Percentiles rank a stretch among this genome's conserved stretches.
Conservation (phyloP, 2,888 invertebrate genomes). For the Drosophila neutralis region DNA sequence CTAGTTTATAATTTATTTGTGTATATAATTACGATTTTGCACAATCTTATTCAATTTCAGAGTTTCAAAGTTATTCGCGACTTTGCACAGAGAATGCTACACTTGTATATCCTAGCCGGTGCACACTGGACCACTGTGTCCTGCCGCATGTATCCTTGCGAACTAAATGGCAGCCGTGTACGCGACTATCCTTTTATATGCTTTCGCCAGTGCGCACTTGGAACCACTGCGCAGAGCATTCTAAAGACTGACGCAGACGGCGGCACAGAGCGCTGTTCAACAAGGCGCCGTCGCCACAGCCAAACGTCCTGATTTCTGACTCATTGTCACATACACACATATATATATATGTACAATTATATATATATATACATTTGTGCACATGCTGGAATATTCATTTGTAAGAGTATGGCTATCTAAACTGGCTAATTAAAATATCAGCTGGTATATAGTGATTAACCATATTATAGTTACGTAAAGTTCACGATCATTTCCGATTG, state of each 20-base stretch:
- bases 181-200: conserved; percentile 76
- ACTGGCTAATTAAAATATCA: conserved; percentile 1
- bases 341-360: not conserved
- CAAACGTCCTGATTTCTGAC: conserved; percentile 81
- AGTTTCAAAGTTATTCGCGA: not conserved
- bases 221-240: conserved; percentile 70
- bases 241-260: conserved; percentile 61
- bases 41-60: not conserved
- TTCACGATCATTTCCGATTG: not conserved
- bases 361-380: not conserved
- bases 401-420: not conserved
- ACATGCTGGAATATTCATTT: not conserved
- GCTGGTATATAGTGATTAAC: not conserved
- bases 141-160: conserved; percentile 73
- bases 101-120: conserved; percentile 9
- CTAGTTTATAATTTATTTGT: not conserved
- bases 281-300: conserved; percentile 80
- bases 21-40: not conserved
- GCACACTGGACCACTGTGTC: conserved; percentile 56
- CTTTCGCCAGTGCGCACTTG: conserved; percentile 59
- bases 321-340: conserved; percentile 46
- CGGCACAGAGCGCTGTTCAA: conserved; percentile 65
- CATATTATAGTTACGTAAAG: not conserved
- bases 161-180: conserved; percentile 72
- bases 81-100: conserved; percentile 5